A percentile compares a stretch with the other conserved stretches of the same genome.
phyloP scores from a whole-genome alignment of 1,140 invertebrate species.

The Cecropterus lyciades region DNA sequence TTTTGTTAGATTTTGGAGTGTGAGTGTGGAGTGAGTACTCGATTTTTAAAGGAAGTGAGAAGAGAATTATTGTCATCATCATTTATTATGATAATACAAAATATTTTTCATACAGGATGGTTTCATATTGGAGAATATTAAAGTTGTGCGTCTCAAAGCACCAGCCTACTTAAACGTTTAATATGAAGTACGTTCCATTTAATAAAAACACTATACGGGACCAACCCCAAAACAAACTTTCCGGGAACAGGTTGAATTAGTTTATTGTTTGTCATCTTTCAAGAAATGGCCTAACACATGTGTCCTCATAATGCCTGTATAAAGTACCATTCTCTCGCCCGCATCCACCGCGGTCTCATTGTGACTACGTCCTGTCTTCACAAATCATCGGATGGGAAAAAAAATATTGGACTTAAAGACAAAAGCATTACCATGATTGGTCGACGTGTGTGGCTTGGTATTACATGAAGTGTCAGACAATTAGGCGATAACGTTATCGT shows the following conservation, averaged over 20 bases:
- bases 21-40: no score
- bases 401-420: conserved; percentile 60
- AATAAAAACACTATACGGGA: neutral
- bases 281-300: conserved; percentile 50
- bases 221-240: conserved; percentile 29
- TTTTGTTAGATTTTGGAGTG: no score
- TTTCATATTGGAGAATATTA: no score
- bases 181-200: neutral
- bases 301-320: conserved; percentile 55
- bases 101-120: no score
- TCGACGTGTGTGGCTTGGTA: conserved; percentile 59
- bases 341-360: conserved; percentile 62
- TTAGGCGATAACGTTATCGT: conserved; percentile 61
- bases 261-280: conserved; percentile 25
- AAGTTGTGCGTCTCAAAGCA: no score
- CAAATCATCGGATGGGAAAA: conserved; percentile 65
- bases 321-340: conserved; percentile 63
- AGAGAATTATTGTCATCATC: no score
- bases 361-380: conserved; percentile 66
- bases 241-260: conserved; percentile 20
- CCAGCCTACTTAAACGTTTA: neutral
- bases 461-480: conserved; percentile 54
- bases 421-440: conserved; percentile 63
- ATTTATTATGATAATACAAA: no score
- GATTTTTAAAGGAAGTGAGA: no score